Evolutionary conservation across 2,797 vertebrate species (phyloP), one percentile per base, ranked within the genome.

Genomic region (Hemibagrus guttatus): DNA sequence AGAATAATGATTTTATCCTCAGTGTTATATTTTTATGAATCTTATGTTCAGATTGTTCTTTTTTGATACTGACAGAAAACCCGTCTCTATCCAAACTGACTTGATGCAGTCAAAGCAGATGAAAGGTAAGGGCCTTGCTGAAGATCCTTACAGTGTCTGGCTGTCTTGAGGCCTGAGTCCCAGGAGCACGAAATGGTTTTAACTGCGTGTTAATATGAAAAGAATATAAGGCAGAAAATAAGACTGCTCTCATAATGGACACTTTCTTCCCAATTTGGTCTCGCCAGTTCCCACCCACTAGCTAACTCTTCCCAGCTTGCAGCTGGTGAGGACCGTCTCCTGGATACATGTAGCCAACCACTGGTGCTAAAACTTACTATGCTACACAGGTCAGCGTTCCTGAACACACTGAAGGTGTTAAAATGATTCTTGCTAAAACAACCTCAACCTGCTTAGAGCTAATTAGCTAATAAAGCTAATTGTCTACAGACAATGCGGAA

Each of bases 161-260:
- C 31, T 23, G 6, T 39, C 76, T 19, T 23, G 28, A 23, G 54
- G 28, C 8, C 17, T 58, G 46, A 17, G 5, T 58, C n/a, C 54
- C 75, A 63, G 79, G 21, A 81, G 39, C 59, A n/a, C 23, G 78
- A 81, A 46, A 63, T 79, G 39, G 35, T 17, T 81, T 63, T 81
- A 80, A 39, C 42, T 80, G 6, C 28, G 21, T n/a, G 26, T 78
- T 56, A 63, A 42, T 35, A 42, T 81, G 35, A 81, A 42, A 42
- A 42, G 21, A 81, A 81, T 9, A 35, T 16, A 6, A 19, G 54
- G 4, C 39, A 26, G 56, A 26, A 61, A 81, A 46, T 1, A 17
- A 14, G 21, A 39, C 76, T 59, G 54, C 19, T 79, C 19, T 59
- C 54, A 35, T 31, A 58, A 58, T 19, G 5, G 28, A 79, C 28